Evolutionary conservation across 2,888 invertebrate genomes (phyloP), one percentile per base, ranked within the genome.

Genomic region (Girardia tigrina): DNA sequence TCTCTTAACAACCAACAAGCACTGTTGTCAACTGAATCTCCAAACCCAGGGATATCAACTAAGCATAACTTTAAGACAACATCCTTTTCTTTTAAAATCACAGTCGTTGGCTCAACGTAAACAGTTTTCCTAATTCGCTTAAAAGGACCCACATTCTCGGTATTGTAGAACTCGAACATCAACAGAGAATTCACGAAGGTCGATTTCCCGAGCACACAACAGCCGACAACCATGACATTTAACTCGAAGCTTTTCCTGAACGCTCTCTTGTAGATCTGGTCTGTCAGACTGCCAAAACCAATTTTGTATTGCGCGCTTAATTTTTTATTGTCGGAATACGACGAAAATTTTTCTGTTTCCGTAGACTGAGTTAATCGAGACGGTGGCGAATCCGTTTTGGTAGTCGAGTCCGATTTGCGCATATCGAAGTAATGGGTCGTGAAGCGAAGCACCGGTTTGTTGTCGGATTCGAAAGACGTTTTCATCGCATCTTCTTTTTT

Each of bases 121-220:
- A 95, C 93, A 0, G 95, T 95, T 86, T 95, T 95, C 87, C 94
- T 94, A 80, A 92, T 90, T 79, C 94, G 88, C 81, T 91, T 89
- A 80, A 94, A 94, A 12, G 95, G 95, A 0, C 95, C 95, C 0
- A n/a, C n/a, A n/a, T n/a, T n/a, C n/a, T n/a, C n/a, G n/a, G n/a
- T n/a, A n/a, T n/a, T n/a, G n/a, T n/a, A n/a, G n/a, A n/a, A n/a
- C n/a, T n/a, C n/a, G n/a, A n/a, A n/a, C n/a, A 98, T 88, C 87
- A 98, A 98, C 89, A 98, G 90, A 78, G 97, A 97, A 87, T 98
- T 98, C 84, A 98, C 94, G 82, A 98, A 87, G 28, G 98, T 98
- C 20, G 97, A 97, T 86, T 98, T 98, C 76, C 98, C 98, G 79
- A 98, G 87, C 26, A 98, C 98, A 28, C 93, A 91, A 86, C 94